Evolutionary conservation across 2,113 vertebrate species (phyloP), one percentile per base, ranked within the genome.

Genomic region (Ariopsis seemanni): DNA sequence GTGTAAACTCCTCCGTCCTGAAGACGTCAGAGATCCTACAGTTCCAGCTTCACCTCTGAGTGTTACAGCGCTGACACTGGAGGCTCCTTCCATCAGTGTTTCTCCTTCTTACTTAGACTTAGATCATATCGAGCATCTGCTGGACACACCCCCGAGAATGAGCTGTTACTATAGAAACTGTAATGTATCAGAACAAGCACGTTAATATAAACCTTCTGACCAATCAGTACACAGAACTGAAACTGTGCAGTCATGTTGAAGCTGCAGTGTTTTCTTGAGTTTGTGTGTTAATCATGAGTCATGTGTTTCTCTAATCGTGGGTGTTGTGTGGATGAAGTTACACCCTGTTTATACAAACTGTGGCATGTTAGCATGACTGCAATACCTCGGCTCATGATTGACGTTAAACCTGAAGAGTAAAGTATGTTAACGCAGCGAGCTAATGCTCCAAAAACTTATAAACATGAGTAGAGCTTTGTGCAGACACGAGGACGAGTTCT

Each of bases 311-410:
- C 52, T 53, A 55, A 78, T 27, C 75, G 25, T 27, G n/a, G 14
- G 22, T 27, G 50, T 78, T 6, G 7, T 27, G 52, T 27, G 52
- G 75, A 55, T 27, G 52, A 27, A 27, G 75, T 79, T 27, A 79
- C 75, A 27, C 75, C 75, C 75, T 27, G 75, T 55, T 79, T 79
- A 79, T 27, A 57, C 52, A 79, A 55, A 55, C 52, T 55, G 75
- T 55, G 14, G 12, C 0, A 8, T 30, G 75, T n/a, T 53, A 30
- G 52, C 4, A 1, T 55, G 17, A 55, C 75, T 53, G n/a, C 27
- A 79, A 53, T 79, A 2, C 25, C 52, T 79, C 25, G 7, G 50
- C 5, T 55, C 1, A 5, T 55, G 50, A 53, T 17, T 78, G 75
- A 27, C 2, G 7, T 17, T 15, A 55, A 78, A 78, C 50, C 75